These are phyloP conservation scores for Batillaria attramentaria DNA, from an alignment of 1,140 invertebrate species.

Conservation along the genomic window DNA sequence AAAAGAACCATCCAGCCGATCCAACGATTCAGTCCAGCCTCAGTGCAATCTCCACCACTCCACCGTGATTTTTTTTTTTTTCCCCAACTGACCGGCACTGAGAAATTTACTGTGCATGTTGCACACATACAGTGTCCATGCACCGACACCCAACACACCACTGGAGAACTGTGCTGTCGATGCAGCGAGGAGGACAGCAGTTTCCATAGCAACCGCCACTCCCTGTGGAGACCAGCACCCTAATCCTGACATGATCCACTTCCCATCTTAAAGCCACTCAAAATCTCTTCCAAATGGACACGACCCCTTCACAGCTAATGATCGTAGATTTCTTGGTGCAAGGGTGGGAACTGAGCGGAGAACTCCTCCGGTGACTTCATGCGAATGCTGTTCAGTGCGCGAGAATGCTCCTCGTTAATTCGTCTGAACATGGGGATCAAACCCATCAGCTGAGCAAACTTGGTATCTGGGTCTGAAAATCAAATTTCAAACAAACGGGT, in stretches of 20 bases:
- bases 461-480: conserved; percentile 55
- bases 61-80: too few species aligned
- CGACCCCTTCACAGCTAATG: background rate
- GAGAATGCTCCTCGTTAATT: conserved; percentile 62
- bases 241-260: background rate
- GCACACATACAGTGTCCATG: too few species aligned
- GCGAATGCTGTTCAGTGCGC: conserved; percentile 64
- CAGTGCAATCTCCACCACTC: too few species aligned
- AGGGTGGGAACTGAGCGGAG: conserved; percentile 52
- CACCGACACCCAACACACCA: background rate
- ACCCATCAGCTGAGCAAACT: conserved; percentile 56
- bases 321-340: conserved; percentile 63
- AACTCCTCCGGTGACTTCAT: conserved; percentile 54
- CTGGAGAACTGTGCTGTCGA: background rate
- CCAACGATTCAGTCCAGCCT: too few species aligned
- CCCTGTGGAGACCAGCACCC: background rate
- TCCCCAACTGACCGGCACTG: too few species aligned
- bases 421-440: conserved; percentile 55
- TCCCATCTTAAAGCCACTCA: background rate
- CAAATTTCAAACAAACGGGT: background rate
- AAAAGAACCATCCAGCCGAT: too few species aligned
- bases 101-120: too few species aligned
- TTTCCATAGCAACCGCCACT: background rate
- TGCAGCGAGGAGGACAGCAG: background rate
- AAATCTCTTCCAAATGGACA: background rate